Conservation (phyloP, 2,113 vertebrate genomes). For the Puntigrus tetrazona region DNA sequence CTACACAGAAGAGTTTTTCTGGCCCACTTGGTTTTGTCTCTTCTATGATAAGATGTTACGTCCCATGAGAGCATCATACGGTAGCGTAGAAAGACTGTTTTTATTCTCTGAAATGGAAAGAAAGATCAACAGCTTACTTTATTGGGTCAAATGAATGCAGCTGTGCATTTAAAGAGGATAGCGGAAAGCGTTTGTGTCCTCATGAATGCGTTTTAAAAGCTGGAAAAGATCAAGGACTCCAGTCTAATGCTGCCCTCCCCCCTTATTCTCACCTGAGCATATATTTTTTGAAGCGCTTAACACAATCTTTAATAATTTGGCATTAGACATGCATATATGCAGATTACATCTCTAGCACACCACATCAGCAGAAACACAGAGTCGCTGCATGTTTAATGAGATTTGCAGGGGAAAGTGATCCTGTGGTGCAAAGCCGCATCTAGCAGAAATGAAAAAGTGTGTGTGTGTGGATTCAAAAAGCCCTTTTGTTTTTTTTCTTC, state of each 20-base stretch:
- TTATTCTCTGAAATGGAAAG: conserved; percentile 25
- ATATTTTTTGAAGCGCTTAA: conserved; percentile 3
- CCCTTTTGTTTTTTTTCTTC: conserved; percentile 51
- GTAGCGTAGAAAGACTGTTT: conserved; percentile 3
- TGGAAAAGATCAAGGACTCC: not conserved
- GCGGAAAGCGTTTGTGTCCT: not conserved
- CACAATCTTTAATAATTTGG: conserved; percentile 27
- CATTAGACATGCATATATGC: conserved; percentile 34
- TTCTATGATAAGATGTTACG: conserved; percentile 14
- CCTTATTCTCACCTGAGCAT: not conserved
- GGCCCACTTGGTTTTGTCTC: conserved; percentile 54
- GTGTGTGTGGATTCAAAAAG: not conserved
- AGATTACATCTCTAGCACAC: conserved; percentile 11
- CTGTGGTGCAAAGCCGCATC: conserved; percentile 21
- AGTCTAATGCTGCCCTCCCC: not conserved
- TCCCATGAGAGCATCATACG: conserved; percentile 9
- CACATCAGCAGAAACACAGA: conserved; percentile 35
- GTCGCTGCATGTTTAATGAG: conserved; percentile 38
- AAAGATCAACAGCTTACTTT: conserved; percentile 37
- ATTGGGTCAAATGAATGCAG: conserved; percentile 43
- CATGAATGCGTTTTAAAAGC: not conserved
- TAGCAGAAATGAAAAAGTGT: not conserved
- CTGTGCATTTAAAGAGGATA: conserved; percentile 44
- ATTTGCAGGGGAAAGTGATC: conserved; percentile 22
- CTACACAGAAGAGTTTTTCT: conserved; percentile 65